These are phyloP conservation scores for Chymomyza caudatula DNA, from an alignment of 2,888 invertebrate genomes.

Conservation along the genomic window DNA sequence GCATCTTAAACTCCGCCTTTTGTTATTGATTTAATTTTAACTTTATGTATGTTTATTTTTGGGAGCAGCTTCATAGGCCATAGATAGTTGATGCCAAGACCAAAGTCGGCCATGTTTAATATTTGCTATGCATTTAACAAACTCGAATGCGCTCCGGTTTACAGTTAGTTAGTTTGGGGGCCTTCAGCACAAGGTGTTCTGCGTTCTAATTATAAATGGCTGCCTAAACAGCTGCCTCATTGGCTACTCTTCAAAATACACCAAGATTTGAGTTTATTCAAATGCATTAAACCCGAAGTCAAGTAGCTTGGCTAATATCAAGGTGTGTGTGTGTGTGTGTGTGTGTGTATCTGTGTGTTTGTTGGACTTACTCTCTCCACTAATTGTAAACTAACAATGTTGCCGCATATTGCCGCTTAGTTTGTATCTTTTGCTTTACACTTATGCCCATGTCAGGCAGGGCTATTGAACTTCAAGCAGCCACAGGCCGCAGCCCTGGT, in stretches of 20 bases:
- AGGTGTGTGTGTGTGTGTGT: not conserved
- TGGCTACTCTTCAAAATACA: not conserved
- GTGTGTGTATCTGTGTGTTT: not conserved
- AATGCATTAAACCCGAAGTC: constrained; percentile 55
- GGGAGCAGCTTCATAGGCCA: not conserved
- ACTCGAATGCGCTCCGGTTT: constrained; percentile 2
- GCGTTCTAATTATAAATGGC: constrained; percentile 43
- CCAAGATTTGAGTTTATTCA: constrained; percentile 15
- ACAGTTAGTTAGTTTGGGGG: not conserved
- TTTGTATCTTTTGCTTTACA: constrained; percentile 24
- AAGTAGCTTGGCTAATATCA: constrained; percentile 35
- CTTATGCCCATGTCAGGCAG: constrained; percentile 19
- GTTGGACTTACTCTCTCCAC: constrained; percentile 37
- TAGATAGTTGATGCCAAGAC: not conserved
- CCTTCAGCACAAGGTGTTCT: constrained; percentile 31
- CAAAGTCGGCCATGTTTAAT: constrained; percentile 25
- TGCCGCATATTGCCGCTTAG: not conserved
- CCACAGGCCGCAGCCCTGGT: constrained; percentile 1
- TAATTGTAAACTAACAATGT: constrained; percentile 69
- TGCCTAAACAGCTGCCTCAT: constrained; percentile 8
- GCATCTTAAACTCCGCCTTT: not conserved
- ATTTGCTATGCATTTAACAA: constrained; percentile 45
- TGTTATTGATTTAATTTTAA: not conserved
- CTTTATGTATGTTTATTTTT: not conserved
- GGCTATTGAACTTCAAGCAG: constrained; percentile 62